phyloP scores from a whole-genome alignment of 2,888 invertebrate genomes.

The Ecdyonurus torrentis region DNA sequence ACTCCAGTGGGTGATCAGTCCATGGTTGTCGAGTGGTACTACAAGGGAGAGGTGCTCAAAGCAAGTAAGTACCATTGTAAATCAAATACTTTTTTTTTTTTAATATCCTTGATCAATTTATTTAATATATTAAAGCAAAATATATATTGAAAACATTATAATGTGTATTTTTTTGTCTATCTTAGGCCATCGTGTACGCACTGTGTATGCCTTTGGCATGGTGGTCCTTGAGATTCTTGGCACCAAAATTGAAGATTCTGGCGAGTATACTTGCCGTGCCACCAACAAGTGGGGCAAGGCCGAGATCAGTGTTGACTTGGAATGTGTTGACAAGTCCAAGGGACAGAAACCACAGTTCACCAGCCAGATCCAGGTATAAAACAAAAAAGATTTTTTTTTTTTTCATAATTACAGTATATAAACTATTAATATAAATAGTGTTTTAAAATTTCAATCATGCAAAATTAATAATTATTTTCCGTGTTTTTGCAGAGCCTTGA shows the following conservation, averaged over 20 bases:
- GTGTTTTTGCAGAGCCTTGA: slow-evolving; percentile 44
- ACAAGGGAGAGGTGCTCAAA: slow-evolving; percentile 74
- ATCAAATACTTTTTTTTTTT: neutral
- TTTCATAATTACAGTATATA: neutral
- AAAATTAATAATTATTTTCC: too few species aligned
- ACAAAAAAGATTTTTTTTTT: neutral
- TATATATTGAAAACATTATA: neutral
- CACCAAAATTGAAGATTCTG: slow-evolving; percentile 83
- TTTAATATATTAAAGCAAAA: neutral
- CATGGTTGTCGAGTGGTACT: slow-evolving; percentile 93
- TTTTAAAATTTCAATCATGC: too few species aligned
- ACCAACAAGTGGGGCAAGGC: slow-evolving; percentile 80
- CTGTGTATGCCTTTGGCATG: slow-evolving; percentile 95
- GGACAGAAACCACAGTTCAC: slow-evolving; percentile 81
- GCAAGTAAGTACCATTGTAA: slow-evolving; percentile 36
- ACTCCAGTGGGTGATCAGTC: slow-evolving; percentile 87
- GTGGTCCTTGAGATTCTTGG: slow-evolving; percentile 92
- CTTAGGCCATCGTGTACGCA: slow-evolving; percentile 61
- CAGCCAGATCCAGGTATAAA: slow-evolving; percentile 45
- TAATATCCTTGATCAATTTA: neutral
- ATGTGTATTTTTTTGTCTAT: slow-evolving; percentile 15
- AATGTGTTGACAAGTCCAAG: slow-evolving; percentile 66
- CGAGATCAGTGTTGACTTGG: slow-evolving; percentile 66
- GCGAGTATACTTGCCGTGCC: slow-evolving; percentile 73
- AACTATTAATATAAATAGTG: neutral